Conservation (phyloP, 2,888 invertebrate species). For the Psococerastis gibbosa region DNA sequence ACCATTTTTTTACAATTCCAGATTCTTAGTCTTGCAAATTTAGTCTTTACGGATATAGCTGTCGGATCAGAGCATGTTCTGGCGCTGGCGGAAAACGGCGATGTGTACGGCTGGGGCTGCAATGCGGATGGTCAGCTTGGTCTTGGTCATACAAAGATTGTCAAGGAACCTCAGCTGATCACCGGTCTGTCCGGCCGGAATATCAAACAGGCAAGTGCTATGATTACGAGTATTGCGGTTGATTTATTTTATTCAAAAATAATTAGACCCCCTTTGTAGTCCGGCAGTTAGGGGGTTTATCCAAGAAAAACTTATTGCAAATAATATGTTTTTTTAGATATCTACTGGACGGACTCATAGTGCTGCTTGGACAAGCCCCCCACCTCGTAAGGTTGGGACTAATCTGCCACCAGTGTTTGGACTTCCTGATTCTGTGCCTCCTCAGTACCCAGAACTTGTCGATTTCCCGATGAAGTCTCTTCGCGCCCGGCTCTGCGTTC, state of each 20-base stretch:
- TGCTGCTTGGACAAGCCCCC: constrained; percentile 39
- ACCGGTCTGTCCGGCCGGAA: constrained; percentile 31
- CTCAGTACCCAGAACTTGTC: constrained; percentile 35
- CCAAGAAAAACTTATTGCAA: background rate
- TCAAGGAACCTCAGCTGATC: constrained; percentile 35
- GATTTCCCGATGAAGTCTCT: constrained; percentile 31
- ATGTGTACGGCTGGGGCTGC: constrained; percentile 42
- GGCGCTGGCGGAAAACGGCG: constrained; percentile 33
- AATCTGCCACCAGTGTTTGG: constrained; percentile 33
- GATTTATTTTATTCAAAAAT: constrained; percentile 5
- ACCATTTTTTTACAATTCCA: too few species aligned
- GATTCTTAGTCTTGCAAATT: background rate
- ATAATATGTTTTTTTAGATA: constrained; percentile 24
- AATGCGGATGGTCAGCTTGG: constrained; percentile 42
- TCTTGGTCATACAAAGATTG: constrained; percentile 33
- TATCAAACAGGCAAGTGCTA: constrained; percentile 30
- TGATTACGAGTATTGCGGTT: constrained; percentile 2
- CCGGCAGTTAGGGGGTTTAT: background rate
- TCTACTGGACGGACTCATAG: constrained; percentile 42
- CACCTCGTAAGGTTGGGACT: constrained; percentile 21
- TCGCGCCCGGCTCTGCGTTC: constrained; percentile 32
- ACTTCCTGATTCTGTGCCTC: constrained; percentile 32
- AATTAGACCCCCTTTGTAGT: constrained; percentile 3
- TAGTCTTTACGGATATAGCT: constrained; percentile 30
- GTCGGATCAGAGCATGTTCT: constrained; percentile 41